phyloP scores from a whole-genome alignment of 2,113 vertebrate genomes.

The Sinocyclocheilus anshuiensis region DNA sequence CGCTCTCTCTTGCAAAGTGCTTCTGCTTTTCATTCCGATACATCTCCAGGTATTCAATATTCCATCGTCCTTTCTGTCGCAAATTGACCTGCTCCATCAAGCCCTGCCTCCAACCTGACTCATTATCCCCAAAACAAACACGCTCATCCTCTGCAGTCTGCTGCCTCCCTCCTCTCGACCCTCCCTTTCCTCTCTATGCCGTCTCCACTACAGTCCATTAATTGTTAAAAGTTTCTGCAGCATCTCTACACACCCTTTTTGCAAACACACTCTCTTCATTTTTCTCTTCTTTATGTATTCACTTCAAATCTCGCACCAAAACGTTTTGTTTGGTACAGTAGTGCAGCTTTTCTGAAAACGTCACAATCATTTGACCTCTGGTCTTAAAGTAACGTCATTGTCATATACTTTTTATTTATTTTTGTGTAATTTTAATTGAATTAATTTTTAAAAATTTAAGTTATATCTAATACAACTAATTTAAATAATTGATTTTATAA shows the following conservation, averaged over 20 bases:
- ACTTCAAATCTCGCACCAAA: neutral
- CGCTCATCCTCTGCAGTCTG: slow-evolving; percentile 27
- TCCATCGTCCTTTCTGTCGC: neutral
- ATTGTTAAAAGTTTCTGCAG: slow-evolving; percentile 69
- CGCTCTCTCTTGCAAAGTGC: neutral
- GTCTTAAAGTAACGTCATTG: neutral
- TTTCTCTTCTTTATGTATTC: neutral
- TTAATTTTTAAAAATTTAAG: too few relatives aligned
- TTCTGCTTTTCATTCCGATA: neutral
- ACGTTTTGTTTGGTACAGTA: neutral
- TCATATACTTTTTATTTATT: too few relatives aligned
- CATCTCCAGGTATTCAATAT: slow-evolving; percentile 9
- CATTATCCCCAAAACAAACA: slow-evolving; percentile 28
- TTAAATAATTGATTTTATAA: neutral
- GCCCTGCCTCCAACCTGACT: slow-evolving; percentile 7
- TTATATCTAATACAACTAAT: neutral
- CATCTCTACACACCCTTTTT: slow-evolving; percentile 65
- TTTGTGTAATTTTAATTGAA: too few relatives aligned
- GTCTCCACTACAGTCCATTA: slow-evolving; percentile 54
- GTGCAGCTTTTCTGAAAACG: neutral
- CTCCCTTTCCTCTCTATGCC: slow-evolving; percentile 33
- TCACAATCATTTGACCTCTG: neutral
- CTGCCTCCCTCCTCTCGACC: slow-evolving; percentile 4
- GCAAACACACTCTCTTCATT: neutral
- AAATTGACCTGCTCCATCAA: slow-evolving; percentile 30